Conservation (phyloP, 2,888 invertebrate genomes). For the Amblyteles armatorius region DNA sequence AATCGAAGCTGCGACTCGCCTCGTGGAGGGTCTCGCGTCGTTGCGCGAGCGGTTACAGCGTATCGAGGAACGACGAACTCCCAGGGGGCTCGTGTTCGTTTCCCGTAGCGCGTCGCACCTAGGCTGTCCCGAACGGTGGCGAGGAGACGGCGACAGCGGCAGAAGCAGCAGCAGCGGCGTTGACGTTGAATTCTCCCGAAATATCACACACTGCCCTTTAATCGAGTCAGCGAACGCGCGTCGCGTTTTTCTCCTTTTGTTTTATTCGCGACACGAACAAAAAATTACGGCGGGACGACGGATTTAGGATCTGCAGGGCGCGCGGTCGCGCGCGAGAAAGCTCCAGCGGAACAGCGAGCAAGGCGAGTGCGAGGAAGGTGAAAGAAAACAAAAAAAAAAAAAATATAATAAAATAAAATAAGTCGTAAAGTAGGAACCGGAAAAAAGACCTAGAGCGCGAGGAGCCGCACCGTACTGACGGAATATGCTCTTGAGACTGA, state of each 20-base stretch:
- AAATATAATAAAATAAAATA: conserved; percentile 20
- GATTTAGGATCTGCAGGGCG: not conserved
- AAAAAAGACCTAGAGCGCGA: conserved; percentile 46
- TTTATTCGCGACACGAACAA: not conserved
- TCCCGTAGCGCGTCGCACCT: conserved; percentile 11
- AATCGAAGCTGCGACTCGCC: conserved; percentile 35
- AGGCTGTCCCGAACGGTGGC: conserved; percentile 15
- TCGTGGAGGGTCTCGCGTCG: conserved; percentile 39
- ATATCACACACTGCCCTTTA: conserved; percentile 53
- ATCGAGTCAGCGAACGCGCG: conserved; percentile 7
- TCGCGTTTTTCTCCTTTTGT: conserved; percentile 4
- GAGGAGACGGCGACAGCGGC: not conserved
- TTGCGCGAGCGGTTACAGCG: conserved; percentile 4
- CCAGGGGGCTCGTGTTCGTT: conserved; percentile 32
- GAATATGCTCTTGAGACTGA: conserved; percentile 84
- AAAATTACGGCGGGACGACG: not conserved
- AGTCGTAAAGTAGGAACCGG: conserved; percentile 10
- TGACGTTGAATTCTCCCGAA: conserved; percentile 27
- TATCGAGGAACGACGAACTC: not conserved
- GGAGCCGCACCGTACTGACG: conserved; percentile 76
- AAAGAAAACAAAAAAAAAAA: conserved; percentile 30
- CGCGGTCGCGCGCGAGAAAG: not conserved
- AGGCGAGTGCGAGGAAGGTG: not conserved
- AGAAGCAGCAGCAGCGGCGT: not conserved
- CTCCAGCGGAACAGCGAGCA: not conserved